Evolutionary conservation across 2,797 vertebrate genomes (phyloP), one percentile per base, ranked within the genome.

Genomic region (Jordanella pulchra): DNA sequence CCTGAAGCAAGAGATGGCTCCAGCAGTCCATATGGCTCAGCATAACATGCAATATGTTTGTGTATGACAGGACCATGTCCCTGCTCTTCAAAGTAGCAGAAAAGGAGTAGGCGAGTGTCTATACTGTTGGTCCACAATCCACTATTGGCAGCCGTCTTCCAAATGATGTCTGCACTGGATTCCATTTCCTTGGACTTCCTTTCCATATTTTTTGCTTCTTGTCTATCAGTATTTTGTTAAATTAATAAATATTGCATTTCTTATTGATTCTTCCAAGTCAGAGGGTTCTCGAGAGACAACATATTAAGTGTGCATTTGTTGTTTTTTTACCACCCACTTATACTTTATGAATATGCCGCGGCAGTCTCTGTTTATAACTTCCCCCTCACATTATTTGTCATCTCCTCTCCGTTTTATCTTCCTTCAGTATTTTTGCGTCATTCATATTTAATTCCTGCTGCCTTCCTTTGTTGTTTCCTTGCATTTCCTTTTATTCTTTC

Each of bases 31-130:
- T 84, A 85, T 84, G 81, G 85, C 82, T 75, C 71, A 0, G 76
- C 81, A 73, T 69, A 76, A 84, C 80, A 73, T 84, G 84, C 79
- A 83, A 78, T 87, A 81, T 87, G 87, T 77, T 81, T 86, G 81
- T 84, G 85, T 81, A 80, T 89, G 84, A 87, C 87, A 87, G 81
- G 74, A 87, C 80, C 86, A 85, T 79, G 80, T 78, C 69, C n/a
- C 76, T 73, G 54, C 53, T 70, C 77, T 74, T 73, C 78, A 30
- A 73, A 68, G 71, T 32, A 74, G 50, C 47, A 71, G 71, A 73
- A 66, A 15, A 67, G 78, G 75, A 82, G 74, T 23, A 48, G 73
- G 66, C 35, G 32, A 86, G 79, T 66, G 39, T 76, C 84, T 78
- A 73, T 68, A 68, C 69, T 72, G 55, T 75, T 82, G 75, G 78